Conservation (phyloP, 2,113 vertebrate species). For the Entomyzon cyanotis region DNA sequence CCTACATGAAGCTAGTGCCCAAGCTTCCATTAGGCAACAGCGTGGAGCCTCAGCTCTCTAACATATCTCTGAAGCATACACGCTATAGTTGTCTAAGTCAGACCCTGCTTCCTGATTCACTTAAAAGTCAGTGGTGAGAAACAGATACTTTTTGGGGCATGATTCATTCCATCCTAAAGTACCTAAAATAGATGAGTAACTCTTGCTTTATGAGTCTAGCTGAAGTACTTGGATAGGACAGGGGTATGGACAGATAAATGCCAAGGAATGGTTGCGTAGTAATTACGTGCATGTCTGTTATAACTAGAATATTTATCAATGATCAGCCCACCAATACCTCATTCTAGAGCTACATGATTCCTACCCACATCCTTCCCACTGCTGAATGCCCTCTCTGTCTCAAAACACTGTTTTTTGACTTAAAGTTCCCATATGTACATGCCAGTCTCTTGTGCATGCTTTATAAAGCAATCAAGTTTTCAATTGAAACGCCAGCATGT, state of each 20-base stretch:
- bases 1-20: background rate
- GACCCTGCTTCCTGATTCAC: background rate
- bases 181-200: background rate
- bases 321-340: background rate
- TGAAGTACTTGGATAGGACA: background rate
- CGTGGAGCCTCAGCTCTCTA: background rate
- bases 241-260: background rate
- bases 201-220: background rate
- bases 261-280: background rate
- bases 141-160: background rate
- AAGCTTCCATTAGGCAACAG: background rate
- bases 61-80: background rate
- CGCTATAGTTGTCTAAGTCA: background rate
- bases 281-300: background rate
- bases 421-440: background rate
- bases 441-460: background rate
- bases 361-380: background rate
- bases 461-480: background rate
- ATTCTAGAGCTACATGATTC: background rate
- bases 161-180: background rate
- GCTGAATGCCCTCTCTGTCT: background rate
- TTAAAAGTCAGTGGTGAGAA: background rate
- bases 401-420: background rate
- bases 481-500: background rate
- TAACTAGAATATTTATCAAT: background rate